Base-by-base conservation (phyloP, 2,797 vertebrate species). In the Todus mexicanus region DNA sequence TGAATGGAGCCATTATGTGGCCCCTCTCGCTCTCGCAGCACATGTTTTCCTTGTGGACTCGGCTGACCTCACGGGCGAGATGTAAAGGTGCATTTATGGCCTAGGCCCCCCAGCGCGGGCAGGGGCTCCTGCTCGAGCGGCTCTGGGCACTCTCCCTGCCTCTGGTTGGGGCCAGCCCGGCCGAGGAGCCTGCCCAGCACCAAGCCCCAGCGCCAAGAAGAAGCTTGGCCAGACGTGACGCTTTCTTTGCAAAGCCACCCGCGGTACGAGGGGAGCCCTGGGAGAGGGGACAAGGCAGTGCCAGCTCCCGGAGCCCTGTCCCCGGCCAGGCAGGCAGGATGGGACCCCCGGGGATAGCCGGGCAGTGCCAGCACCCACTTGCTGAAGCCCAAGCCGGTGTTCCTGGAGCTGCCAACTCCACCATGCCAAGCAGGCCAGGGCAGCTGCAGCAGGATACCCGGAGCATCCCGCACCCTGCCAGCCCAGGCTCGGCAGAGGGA, bases 1-100 rank as follows among this genome's bases (percentile, higher is more conserved):
- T 96, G 93, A 97, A 96, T 96, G 92, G 85, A 94, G 61, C 90
- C 81, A 91, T 97, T 96, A 96, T 97, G 77, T 1, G 15, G 87
- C 82, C 84, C 85, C 81, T 89, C 81, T 92, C 3, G 5, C 81
- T 82, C 87, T 79, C 1, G 1, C 48, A 90, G 90, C 94, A 92
- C 80, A 89, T 94, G 93, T 94, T 90, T 90, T 93, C 69, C 90
- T 93, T 79, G 77, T 69, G 95, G 91, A 95, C 94, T 90, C 2
- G 1, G 47, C 92, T 93, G 92, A 96, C 95, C 94, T 96, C 94
- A 88, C 9, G 12, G 72, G 74, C 3, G 6, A 88, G 77, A 94
- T 81, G 90, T 73, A 84, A 96, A 96, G 94, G 90, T 95, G 81
- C 92, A 79, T 96, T 96, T 94, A 94, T 80, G 48, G 84, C 81